Evolutionary conservation across 1,140 invertebrate species (phyloP).

Genomic region (Callitettix versicolor): DNA sequence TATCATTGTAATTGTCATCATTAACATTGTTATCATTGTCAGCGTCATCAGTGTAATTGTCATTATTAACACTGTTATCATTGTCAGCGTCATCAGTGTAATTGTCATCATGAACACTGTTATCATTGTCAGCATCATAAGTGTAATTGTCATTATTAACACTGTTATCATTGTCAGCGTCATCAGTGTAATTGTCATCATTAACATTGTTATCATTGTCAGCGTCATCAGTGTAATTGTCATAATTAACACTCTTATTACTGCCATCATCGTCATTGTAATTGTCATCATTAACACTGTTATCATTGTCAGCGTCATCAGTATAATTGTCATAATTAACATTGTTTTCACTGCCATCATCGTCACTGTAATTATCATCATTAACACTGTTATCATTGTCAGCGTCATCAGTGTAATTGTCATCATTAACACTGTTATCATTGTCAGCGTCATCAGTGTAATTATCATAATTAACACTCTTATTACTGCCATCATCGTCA

Average conservation of each 20-base stretch:
- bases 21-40: not conserved
- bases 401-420: no score
- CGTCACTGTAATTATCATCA: not conserved
- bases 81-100: conserved; percentile 6
- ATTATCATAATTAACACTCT: conserved; percentile 24
- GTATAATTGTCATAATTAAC: conserved; percentile 2
- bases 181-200: conserved; percentile 25
- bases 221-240: not conserved
- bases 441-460: conserved; percentile 25
- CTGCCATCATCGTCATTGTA: not conserved
- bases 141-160: conserved; percentile 18
- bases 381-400: conserved; percentile 19
- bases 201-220: conserved; percentile 20
- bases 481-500: conserved; percentile 19
- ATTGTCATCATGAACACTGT: not conserved
- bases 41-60: not conserved
- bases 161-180: conserved; percentile 24
- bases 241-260: not conserved
- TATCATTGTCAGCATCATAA: conserved; percentile 16
- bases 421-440: no score
- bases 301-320: conserved; percentile 4
- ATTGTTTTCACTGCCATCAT: conserved; percentile 5
- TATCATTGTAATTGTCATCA: not conserved
- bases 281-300: not conserved
- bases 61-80: conserved; percentile 2